These are phyloP conservation scores for Penaeus monodon DNA, from an alignment of 2,888 invertebrate species.

Conservation along the genomic window DNA sequence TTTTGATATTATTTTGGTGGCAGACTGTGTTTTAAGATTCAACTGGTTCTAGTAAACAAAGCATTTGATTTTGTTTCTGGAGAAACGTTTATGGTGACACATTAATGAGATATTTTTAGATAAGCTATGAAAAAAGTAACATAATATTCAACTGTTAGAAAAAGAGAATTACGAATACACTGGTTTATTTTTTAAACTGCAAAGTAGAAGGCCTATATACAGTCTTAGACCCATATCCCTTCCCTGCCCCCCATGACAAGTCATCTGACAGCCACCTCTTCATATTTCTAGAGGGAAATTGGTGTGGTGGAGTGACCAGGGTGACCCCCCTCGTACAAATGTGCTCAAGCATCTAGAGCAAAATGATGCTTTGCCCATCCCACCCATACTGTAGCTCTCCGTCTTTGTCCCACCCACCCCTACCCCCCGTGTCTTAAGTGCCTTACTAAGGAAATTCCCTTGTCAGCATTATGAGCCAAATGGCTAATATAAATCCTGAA, in stretches of 20 bases:
- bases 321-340: constrained; percentile 41
- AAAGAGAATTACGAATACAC: too few relatives aligned
- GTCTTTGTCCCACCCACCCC: constrained; percentile 30
- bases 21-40: too few relatives aligned
- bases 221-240: too few relatives aligned
- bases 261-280: constrained; percentile 24
- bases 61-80: too few relatives aligned
- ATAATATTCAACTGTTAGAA: too few relatives aligned
- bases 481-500: neutral
- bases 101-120: too few relatives aligned
- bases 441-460: constrained; percentile 29
- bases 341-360: constrained; percentile 43
- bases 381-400: neutral
- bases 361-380: constrained; percentile 16
- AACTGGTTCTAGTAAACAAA: too few relatives aligned
- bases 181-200: too few relatives aligned
- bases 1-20: too few relatives aligned
- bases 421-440: constrained; percentile 15
- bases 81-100: too few relatives aligned
- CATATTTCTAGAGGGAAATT: constrained; percentile 45
- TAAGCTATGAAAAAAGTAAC: too few relatives aligned
- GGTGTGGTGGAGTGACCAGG: constrained; percentile 53
- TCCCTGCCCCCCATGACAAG: neutral
- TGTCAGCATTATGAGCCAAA: constrained; percentile 20
- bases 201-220: too few relatives aligned